Conservation (phyloP, 2,888 invertebrate genomes). For the Xestia sexstrigata region DNA sequence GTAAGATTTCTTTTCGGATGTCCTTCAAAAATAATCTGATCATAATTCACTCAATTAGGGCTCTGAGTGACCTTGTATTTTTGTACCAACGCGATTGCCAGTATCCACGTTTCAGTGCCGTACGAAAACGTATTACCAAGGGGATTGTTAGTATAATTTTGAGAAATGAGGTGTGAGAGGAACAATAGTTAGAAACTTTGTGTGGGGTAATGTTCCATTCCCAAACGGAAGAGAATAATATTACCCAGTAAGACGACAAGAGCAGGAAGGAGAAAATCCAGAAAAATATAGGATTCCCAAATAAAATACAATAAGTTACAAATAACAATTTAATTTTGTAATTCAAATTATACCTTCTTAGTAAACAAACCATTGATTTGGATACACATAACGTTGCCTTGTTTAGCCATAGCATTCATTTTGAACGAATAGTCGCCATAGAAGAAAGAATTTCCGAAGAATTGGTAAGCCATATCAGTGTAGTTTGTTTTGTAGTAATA, state of each 20-base stretch:
- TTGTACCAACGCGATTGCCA: too few species aligned
- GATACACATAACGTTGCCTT: slow-evolving; percentile 58
- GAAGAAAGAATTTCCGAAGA: slow-evolving; percentile 58
- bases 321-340: not conserved
- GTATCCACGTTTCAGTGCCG: too few species aligned
- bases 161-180: too few species aligned
- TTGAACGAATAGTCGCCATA: slow-evolving; percentile 61
- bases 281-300: not conserved
- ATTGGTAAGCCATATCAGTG: slow-evolving; percentile 29
- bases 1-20: too few species aligned
- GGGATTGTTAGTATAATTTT: too few species aligned
- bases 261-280: not conserved
- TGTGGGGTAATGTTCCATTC: not conserved
- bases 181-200: not conserved
- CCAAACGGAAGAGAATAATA: not conserved
- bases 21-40: too few species aligned
- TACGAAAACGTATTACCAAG: too few species aligned
- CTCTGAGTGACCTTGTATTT: too few species aligned
- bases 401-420: slow-evolving; percentile 31
- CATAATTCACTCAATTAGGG: too few species aligned
- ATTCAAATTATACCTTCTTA: slow-evolving; percentile 32
- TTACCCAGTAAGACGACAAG: not conserved
- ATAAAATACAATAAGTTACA: not conserved
- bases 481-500: slow-evolving; percentile 37
- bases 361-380: slow-evolving; percentile 32